Evolutionary conservation across 2,888 invertebrate genomes (phyloP), one percentile per base, ranked within the genome.

Genomic region (Hipparchia sbordonii): DNA sequence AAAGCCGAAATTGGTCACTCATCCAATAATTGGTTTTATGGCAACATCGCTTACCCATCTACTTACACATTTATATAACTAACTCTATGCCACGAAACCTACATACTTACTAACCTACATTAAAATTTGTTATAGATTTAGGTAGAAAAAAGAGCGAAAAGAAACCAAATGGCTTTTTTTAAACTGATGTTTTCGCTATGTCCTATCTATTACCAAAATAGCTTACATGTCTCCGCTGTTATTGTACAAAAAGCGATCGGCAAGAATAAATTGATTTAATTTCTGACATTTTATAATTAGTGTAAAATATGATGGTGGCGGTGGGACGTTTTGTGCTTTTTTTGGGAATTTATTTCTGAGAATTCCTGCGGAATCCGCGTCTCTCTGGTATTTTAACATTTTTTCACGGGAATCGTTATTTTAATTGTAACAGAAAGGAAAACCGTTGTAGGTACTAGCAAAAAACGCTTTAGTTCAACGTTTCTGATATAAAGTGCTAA

Each of bases 221-320:
- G 10, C 13, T 46, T n/a, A 9, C 2, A 51, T 65, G 23, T 65
- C 65, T 65, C 5, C 0, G 65, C 91, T 84, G 87, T 87, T 88
- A 85, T 87, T 82, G 82, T 82, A 81, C 74, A 73, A 77, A 77
- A 76, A 70, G 66, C 74, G 74, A 76, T 76, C 77, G 77, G 79
- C 77, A 78, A 72, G 75, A 83, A 75, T 84, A 90, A 91, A 90
- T 92, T 89, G 91, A 92, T 93, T 92, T 88, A 83, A 89, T 89
- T 88, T 84, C 81, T 86, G 87, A 89, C 88, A 77, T 89, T 85
- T 84, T 84, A 88, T 91, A 91, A 91, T 92, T 89, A 89, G 88
- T 89, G 91, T 91, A 89, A 92, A 89, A 90, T 91, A 92, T 92
- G 85, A 92, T 92, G 84, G 81, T 81, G 78, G 81, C 77, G 79